Evolutionary conservation across 2,113 vertebrate genomes (phyloP), one percentile per base, ranked within the genome.

Genomic region (Protobothrops flavoviridis): DNA sequence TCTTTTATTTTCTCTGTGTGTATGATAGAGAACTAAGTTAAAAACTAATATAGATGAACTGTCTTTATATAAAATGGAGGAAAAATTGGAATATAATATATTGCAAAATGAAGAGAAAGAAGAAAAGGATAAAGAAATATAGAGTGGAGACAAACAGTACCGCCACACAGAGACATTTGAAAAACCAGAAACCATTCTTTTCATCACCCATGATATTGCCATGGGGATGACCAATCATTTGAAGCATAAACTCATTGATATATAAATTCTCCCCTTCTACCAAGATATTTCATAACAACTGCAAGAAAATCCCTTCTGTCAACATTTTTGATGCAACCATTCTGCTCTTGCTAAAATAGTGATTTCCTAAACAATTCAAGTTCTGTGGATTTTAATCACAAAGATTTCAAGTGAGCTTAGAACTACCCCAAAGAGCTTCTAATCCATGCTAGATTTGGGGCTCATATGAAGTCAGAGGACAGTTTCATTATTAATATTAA

Each of bases 91-190:
- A 21, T 17, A 81, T 81, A 33, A 39, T 17, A 81, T 39, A 39
- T 21, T 81, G 69, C 39, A 39, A 81, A 81, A 81, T 39, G 33
- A 17, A 39, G 69, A 20, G 69, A 20, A 5, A 17, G 33, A 81
- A 20, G 69, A 81, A 81, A 81, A 15, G 15, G 69, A 81, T 81
- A 39, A 81, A 81, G 33, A 39, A 20, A 15, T 39, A 39, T 3
- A 4, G 15, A 7, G 7, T 6, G 4, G n/a, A 6, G 0, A 9
- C 15, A 56, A 56, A 20, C 15, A 39, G 0, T 21, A 81, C 15
- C 33, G 8, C 33, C 6, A 81, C 69, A 39, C 15, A 39, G n/a
- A 81, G 69, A 39, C 69, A 81, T 81, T 39, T 81, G 15, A 39
- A 81, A 17, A 81, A 39, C 15, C 33, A 81, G 33, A 81, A 81